Evolutionary conservation across 2,888 invertebrate species (phyloP), one percentile per base, ranked within the genome.

Genomic region (Meliscaeva auricollis): DNA sequence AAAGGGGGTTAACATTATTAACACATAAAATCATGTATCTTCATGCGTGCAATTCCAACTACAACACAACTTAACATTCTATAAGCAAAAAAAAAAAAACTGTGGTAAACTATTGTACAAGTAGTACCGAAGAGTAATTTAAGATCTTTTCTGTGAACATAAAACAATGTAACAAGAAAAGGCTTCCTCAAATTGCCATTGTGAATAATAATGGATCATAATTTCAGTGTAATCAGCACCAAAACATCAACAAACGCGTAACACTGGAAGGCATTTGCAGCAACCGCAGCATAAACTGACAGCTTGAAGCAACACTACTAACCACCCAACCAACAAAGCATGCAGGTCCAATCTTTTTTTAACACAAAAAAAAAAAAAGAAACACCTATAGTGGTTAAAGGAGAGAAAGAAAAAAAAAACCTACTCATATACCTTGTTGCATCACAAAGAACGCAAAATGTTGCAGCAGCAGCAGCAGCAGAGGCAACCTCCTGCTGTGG

Each of bases 261-360:
- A 84, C 66, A 79, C 75, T 79, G 80, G 80, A 80, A 84, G 84
- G 70, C 72, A 80, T 76, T 72, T 66, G 75, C 60, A 72, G 72
- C 52, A 79, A 79, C 84, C 84, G 68, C 75, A 84, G 60, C 46
- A 48, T 35, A 46, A 68, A 68, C 68, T 76, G 84, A 72, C 79
- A 84, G 66, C 84, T 79, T 15, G 66, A 84, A 52, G 70, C 80
- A 79, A 46, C 78, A 79, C 35, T 66, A 38, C 46, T 32, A 56
- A 73, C 76, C 32, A 58, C 20, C 64, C 41, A 17, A 30, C 30
- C 35, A 48, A 2, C 66, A 48, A 50, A 50, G n/a, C 58, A 81
- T 58, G 66, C 56, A 66, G 66, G 60, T 80, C 48, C 68, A 62
- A 70, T 79, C 22, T 60, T 68, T 26, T 26, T 52, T 20, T 26